phyloP scores from a whole-genome alignment of 2,113 vertebrate genomes.

The Neolamprologus devosi region DNA sequence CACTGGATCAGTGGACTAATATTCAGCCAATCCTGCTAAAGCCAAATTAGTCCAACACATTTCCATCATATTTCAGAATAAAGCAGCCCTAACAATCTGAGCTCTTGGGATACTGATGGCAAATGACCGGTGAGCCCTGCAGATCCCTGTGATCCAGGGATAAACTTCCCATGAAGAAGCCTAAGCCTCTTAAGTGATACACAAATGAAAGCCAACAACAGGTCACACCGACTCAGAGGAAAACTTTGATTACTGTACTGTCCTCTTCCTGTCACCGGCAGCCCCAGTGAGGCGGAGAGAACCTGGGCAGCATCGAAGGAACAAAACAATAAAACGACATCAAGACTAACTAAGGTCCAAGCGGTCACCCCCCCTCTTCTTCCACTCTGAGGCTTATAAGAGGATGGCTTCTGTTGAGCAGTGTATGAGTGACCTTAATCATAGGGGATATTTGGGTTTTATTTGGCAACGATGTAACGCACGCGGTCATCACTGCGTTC shows the following conservation, averaged over 20 bases:
- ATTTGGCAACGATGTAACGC: slow-evolving; percentile 30
- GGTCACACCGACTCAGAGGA: slow-evolving; percentile 36
- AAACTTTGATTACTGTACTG: slow-evolving; percentile 16
- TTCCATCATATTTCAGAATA: slow-evolving; percentile 59
- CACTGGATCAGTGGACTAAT: slow-evolving; percentile 63
- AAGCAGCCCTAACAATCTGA: slow-evolving; percentile 51
- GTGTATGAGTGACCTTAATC: slow-evolving; percentile 70
- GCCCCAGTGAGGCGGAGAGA: neutral
- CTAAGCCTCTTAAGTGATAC: slow-evolving; percentile 56
- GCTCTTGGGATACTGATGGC: slow-evolving; percentile 44
- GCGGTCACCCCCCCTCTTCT: neutral
- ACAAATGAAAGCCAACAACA: slow-evolving; percentile 55
- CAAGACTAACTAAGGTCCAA: neutral
- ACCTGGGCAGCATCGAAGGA: neutral
- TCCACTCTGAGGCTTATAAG: slow-evolving; percentile 12
- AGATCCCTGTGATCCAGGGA: slow-evolving; percentile 62
- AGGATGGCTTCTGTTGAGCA: slow-evolving; percentile 38
- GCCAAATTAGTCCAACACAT: slow-evolving; percentile 70
- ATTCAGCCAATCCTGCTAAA: slow-evolving; percentile 64
- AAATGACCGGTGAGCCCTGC: slow-evolving; percentile 59
- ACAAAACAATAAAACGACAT: neutral
- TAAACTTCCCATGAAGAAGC: slow-evolving; percentile 49
- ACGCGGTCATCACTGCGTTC: slow-evolving; percentile 34
- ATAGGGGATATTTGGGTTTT: slow-evolving; percentile 67
- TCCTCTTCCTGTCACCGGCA: neutral